Evolutionary conservation across 2,113 vertebrate genomes (phyloP), one percentile per base, ranked within the genome.

Genomic region (Callocephalon fimbriatum): DNA sequence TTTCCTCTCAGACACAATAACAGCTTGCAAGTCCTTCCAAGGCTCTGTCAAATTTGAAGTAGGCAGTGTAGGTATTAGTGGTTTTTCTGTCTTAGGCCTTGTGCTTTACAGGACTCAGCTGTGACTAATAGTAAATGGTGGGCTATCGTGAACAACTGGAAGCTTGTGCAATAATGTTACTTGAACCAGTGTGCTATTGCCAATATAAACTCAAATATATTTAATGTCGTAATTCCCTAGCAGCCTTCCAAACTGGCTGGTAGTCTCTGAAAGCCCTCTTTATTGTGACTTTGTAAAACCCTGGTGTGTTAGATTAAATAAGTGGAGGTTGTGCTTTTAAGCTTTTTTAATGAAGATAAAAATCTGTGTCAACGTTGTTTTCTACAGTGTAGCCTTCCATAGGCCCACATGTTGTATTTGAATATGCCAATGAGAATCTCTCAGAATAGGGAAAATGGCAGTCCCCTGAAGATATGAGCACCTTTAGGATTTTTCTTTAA

Each of bases 311-410:
- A 37, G 35, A 79, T 83, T 72, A 87, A 82, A 72, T 77, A 71
- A 87, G 65, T 35, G 15, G 81, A 44, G 90, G 73, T 68, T 90
- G 63, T 94, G 73, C 59, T 89, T 54, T 83, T 82, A 38, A 45
- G 8, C 21, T 86, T 90, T 93, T 94, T 59, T 37, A 71, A 76
- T 18, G 32, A 75, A 70, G 67, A 91, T 79, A 72, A 92, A 93
- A 97, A 29, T 84, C 86, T 93, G 78, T 76, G 47, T 68, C 71
- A 93, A 44, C 45, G 79, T 94, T 71, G 63, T 47, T 91, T 91
- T 95, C 79, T 89, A 50, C 37, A 91, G 29, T 44, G 83, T 78
- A 92, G 75, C 26, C 25, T 85, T 68, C 58, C 37, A 66, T 26
- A 56, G 68, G 38, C 10, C 53, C 25, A 17, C 21, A 17, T 20